Conservation (phyloP, 1,140 invertebrate genomes). For the Drosophila watanabei region DNA sequence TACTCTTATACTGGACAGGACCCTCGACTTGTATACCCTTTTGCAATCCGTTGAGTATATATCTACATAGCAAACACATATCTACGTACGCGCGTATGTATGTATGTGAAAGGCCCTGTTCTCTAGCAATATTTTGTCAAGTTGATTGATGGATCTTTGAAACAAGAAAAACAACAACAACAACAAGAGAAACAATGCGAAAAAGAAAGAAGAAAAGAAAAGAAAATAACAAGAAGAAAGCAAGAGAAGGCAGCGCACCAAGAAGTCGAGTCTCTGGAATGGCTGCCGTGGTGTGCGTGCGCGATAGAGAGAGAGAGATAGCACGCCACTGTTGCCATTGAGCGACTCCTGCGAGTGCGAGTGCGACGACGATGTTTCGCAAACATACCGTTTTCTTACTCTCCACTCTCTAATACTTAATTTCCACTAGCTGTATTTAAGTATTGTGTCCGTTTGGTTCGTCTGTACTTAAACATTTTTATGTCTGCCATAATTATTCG, state of each 20-base stretch:
- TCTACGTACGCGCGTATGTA: conserved; percentile 45
- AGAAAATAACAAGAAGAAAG: conserved; percentile 38
- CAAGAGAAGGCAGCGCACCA: conserved; percentile 43
- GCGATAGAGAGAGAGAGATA: background rate
- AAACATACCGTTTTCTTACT: conserved; percentile 72
- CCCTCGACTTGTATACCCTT: conserved; percentile 55
- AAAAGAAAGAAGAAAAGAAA: conserved; percentile 19
- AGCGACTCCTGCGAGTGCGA: conserved; percentile 71
- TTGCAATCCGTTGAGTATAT: conserved; percentile 65
- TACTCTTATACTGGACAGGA: conserved; percentile 31
- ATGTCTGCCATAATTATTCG: conserved; percentile 80
- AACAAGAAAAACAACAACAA: conserved; percentile 37
- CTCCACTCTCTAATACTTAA: conserved; percentile 68
- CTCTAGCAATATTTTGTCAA: conserved; percentile 83
- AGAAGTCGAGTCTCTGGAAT: conserved; percentile 79
- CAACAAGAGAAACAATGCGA: conserved; percentile 44
- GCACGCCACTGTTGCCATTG: conserved; percentile 74
- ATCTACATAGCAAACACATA: conserved; percentile 34
- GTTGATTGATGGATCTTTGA: conserved; percentile 74
- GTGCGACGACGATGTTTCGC: conserved; percentile 56
- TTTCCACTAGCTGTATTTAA: conserved; percentile 77
- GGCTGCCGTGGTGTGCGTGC: conserved; percentile 66
- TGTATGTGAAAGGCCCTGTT: conserved; percentile 66
- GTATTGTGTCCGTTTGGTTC: conserved; percentile 84
- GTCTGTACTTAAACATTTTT: conserved; percentile 86